Base-by-base conservation (phyloP, 2,113 vertebrate genomes). In the Equus przewalskii region DNA sequence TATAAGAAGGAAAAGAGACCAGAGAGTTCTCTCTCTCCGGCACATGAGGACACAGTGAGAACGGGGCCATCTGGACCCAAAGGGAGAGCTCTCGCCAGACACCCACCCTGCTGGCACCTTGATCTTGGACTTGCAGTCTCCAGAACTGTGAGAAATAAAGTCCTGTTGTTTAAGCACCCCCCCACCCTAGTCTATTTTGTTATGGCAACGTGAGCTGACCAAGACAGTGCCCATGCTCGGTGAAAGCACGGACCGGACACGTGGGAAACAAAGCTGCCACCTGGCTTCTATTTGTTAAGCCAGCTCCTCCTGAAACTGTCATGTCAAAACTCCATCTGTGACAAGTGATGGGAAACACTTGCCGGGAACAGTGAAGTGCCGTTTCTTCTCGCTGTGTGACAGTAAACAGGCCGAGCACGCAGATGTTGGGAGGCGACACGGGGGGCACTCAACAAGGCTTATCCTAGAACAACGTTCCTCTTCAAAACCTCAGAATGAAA, bases 201-300 rank as follows among this genome's bases (percentile, higher is more conserved):
- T 2, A 33, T 1, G 1, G 64, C 49, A 3, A 24, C 78, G 46
- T 2, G 6, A 24, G n/a, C n/a, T 0, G 22, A 2, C 70, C 15
- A 7, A 14, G 46, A 33, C 1, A 1, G 28, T 0, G 13, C 51
- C 56, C 41, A 1, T 0, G 3, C 6, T 33, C 0, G 0, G 11
- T 2, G 13, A 41, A 62, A 36, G 28, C 21, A 0, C 36, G 4
- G 30, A 28, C 67, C 64, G 11, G 30, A 14, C 51, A 10, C 0
- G 0, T 7, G 21, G 49, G 19, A 15, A 14, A 44, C 49, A 7
- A 13, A 9, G 49, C 56, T 22, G 51, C 69, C n/a, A 7, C 54
- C 83, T 76, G 81, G 41, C 60, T 58, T 83, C 80, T 46, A 3
- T 14, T 44, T 49, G 30, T n/a, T 11, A 14, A 69, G 19, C 41